Evolutionary conservation across 2,113 vertebrate genomes (phyloP).

Genomic region (Eudyptes chrysolophus): DNA sequence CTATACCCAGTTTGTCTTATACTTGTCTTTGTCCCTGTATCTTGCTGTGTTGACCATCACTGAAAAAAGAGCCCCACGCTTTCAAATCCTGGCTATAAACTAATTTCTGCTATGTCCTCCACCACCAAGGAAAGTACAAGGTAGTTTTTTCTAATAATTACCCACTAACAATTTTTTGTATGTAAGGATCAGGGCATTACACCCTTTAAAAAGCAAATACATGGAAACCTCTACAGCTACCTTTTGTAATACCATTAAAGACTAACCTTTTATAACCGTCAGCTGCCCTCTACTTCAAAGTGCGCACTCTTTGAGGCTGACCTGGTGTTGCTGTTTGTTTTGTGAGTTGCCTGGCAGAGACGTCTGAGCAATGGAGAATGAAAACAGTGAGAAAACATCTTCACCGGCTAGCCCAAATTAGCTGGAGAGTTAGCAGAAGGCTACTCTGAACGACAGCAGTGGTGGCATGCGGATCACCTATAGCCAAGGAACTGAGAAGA

Average conservation of each 20-base stretch:
- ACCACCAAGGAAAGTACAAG: not conserved
- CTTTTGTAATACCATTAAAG: not conserved
- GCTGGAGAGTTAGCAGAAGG: not conserved
- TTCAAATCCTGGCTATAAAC: not conserved
- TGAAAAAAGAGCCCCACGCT: not conserved
- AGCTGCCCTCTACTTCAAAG: not conserved
- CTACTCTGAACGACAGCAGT: not conserved
- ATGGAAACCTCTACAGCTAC: not conserved
- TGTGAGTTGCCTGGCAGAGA: slow-evolving; percentile 9
- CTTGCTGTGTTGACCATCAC: not conserved
- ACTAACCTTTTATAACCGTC: not conserved
- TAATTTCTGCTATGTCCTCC: not conserved
- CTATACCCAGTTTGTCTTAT: not conserved
- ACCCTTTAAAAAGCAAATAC: not conserved
- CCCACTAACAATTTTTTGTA: not conserved
- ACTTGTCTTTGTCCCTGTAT: not conserved
- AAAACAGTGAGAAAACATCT: not conserved
- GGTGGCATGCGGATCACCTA: accelerated
- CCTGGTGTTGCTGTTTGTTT: not conserved
- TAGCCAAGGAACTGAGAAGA: not conserved
- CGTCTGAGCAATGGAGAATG: not conserved
- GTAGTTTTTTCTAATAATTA: not conserved
- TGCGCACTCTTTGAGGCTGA: not conserved
- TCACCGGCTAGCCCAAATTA: not conserved
- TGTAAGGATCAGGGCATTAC: not conserved